Evolutionary conservation across 2,888 invertebrate species (phyloP).

Genomic region (Nomada flava): DNA sequence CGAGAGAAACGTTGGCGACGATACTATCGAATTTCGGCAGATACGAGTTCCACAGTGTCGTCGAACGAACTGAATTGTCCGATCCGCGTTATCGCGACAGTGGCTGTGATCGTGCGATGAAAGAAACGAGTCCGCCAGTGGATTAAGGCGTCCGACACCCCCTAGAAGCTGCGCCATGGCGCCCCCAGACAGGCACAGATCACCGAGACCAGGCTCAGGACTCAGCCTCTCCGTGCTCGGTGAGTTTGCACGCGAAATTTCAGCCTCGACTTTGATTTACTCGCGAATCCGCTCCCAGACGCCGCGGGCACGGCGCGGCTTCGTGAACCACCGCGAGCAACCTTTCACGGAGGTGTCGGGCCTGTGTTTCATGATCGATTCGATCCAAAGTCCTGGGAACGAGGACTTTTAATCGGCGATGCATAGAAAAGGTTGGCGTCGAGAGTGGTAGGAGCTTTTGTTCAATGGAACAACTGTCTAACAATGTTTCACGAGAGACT

Average conservation of each 20-base stretch:
- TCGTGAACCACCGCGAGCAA: not conserved
- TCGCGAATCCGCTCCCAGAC: not conserved
- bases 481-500: not conserved
- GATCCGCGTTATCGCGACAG: not conserved
- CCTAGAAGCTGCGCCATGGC: slow-evolving; percentile 73
- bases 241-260: slow-evolving; percentile 76
- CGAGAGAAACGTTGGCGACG: too few relatives aligned
- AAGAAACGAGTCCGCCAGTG: slow-evolving; percentile 37
- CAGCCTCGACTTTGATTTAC: too few relatives aligned
- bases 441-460: not conserved
- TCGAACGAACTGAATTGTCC: not conserved
- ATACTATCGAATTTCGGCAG: too few relatives aligned
- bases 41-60: not conserved
- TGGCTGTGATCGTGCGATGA: slow-evolving; percentile 53
- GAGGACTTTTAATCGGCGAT: not conserved
- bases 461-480: not conserved
- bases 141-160: slow-evolving; percentile 47
- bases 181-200: slow-evolving; percentile 80
- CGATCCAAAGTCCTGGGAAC: not conserved
- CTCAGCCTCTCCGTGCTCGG: slow-evolving; percentile 84
- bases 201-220: slow-evolving; percentile 83
- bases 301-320: too few relatives aligned
- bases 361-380: not conserved
- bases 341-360: slow-evolving; percentile 29
- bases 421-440: slow-evolving; percentile 1